Evolutionary conservation across 2,113 vertebrate species (phyloP).

Genomic region (Protobothrops mucrosquamatus): DNA sequence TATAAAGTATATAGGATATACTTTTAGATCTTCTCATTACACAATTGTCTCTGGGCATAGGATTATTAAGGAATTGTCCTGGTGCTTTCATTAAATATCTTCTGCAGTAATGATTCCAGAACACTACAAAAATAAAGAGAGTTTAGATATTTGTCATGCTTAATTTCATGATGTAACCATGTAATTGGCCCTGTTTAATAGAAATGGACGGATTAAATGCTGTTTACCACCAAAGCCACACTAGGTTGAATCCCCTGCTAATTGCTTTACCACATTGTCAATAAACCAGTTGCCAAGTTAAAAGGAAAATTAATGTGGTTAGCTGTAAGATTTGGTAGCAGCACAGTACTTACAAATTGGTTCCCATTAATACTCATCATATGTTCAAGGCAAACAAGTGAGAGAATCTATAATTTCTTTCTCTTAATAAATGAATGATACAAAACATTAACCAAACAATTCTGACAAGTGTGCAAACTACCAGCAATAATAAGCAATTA

Average conservation of each 20-base stretch:
- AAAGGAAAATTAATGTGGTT: neutral
- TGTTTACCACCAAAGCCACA: constrained; percentile 27
- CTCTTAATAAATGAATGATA: constrained; percentile 9
- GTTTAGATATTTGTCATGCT: neutral
- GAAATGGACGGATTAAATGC: constrained; percentile 24
- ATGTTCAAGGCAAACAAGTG: neutral
- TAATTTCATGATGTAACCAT: constrained; percentile 10
- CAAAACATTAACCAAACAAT: neutral
- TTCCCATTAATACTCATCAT: neutral
- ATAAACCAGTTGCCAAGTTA: constrained; percentile 30
- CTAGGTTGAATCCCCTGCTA: neutral
- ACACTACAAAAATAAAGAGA: neutral
- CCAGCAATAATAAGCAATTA: neutral
- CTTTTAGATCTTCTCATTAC: neutral
- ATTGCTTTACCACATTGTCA: constrained; percentile 26
- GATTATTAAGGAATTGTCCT: neutral
- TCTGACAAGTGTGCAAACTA: neutral
- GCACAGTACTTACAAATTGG: neutral
- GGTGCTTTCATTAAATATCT: neutral
- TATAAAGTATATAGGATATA: neutral
- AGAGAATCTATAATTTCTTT: neutral
- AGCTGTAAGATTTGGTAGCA: neutral
- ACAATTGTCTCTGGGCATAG: neutral
- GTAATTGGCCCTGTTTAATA: constrained; percentile 20
- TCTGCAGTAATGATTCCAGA: neutral